phyloP scores from a whole-genome alignment of 2,888 invertebrate species.

The Homarus gammarus region DNA sequence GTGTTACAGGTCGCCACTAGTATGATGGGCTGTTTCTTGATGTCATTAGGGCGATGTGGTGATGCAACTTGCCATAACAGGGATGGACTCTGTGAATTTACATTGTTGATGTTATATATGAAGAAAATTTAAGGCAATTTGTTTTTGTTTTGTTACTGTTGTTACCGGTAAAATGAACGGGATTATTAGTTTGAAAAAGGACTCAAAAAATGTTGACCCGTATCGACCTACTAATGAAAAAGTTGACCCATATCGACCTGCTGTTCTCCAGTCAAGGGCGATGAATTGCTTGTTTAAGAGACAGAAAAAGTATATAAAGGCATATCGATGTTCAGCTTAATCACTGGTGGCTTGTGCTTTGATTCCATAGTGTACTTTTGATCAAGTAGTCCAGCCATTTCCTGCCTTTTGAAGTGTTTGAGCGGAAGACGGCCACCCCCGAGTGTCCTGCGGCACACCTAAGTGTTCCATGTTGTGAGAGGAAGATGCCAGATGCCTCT shows the following conservation, averaged over 20 bases:
- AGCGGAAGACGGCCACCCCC: background rate
- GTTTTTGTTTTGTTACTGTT: background rate
- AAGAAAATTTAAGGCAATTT: background rate
- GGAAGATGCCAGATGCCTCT: background rate
- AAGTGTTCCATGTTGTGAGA: background rate
- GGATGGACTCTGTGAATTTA: background rate
- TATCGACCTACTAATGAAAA: no score
- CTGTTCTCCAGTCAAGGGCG: no score
- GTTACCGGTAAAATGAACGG: background rate
- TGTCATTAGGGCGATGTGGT: background rate
- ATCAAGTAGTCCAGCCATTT: conserved; percentile 49
- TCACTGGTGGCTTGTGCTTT: background rate
- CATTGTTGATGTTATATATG: background rate
- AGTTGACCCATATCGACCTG: no score
- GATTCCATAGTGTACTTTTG: conserved; percentile 4
- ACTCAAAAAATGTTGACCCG: no score
- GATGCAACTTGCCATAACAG: background rate
- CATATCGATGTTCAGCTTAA: background rate
- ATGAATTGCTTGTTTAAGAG: no score
- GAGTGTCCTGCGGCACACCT: background rate
- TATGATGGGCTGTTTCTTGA: no score
- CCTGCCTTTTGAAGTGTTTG: conserved; percentile 30
- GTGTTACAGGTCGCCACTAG: no score
- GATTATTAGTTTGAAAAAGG: conserved; percentile 7
- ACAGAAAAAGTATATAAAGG: no score